Percentiles rank a stretch among this genome's conserved stretches.
These are phyloP conservation scores for Panzeria rudis DNA, from an alignment of 2,888 invertebrate genomes.

Conservation along the genomic window DNA sequence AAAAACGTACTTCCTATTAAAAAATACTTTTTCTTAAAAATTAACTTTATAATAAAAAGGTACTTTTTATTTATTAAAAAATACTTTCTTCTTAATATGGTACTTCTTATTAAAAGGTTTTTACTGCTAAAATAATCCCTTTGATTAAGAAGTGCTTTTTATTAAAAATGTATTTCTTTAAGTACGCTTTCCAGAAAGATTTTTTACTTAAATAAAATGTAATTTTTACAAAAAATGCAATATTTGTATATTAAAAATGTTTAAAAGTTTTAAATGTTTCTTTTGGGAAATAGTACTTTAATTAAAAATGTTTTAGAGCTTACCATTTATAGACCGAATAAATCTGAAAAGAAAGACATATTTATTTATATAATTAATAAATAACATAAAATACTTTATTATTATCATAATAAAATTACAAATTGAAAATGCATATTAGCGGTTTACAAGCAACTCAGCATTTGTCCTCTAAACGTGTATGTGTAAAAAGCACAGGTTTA, in stretches of 20 bases:
- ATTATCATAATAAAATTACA: neutral
- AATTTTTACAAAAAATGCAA: neutral
- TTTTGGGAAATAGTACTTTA: no score
- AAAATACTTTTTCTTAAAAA: no score
- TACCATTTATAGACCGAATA: neutral
- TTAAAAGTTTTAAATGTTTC: no score
- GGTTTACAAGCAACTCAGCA: no score
- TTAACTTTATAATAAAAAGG: neutral
- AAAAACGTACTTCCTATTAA: neutral
- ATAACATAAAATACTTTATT: neutral
- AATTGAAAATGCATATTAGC: no score
- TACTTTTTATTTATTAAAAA: neutral
- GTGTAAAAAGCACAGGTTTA: no score
- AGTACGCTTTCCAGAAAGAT: neutral
- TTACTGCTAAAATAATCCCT: neutral
- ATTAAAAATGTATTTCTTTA: neutral
- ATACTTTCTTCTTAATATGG: neutral
- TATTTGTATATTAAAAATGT: neutral
- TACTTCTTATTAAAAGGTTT: neutral
- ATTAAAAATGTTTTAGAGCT: neutral
- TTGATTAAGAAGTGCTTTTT: neutral
- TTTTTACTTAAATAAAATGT: neutral
- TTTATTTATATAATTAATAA: neutral
- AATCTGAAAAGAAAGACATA: neutral
- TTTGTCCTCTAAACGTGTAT: no score